Base-by-base conservation (phyloP, 2,113 vertebrate species). In the Scomber scombrus region DNA sequence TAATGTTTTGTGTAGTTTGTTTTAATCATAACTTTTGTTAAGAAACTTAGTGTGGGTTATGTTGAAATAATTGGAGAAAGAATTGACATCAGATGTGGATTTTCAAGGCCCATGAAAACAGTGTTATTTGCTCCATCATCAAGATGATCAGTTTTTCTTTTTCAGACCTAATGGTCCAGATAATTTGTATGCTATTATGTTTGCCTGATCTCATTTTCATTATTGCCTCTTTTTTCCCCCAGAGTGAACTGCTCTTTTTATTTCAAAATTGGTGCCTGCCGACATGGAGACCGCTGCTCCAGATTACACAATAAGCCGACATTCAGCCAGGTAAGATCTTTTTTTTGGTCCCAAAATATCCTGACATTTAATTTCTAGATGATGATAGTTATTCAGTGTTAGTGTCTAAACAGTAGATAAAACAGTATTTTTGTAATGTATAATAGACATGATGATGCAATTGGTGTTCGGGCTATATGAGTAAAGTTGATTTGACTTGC, bases 221-320 rank as follows among this genome's bases (percentile, higher is more conserved):
- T 82, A 83, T 92, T 81, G 71, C 79, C 19, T 95, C 16, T 81
- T 91, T 45, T 89, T 73, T n/a, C n/a, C 31, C 19, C 19, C 73
- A 99, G 97, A 92, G 97, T 99, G 93, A 99, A 99, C 93, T 99
- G 98, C 83, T 99, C 98, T 26, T 99, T 99, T 95, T 99, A 99
- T 95, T 99, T 99, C 95, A 99, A 99, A 97, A 99, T 99, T 23
- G 98, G 98, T 94, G 97, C 98, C 66, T 99, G 98, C 92, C 96
- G 97, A 90, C 98, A 98, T 97, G 97, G 98, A 84, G 98, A 99
- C 93, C 96, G 98, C 83, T 99, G 97, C 92, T 99, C 97, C 90
- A 95, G 98, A 78, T 96, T 99, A 93, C 98, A 99, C 94, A 99
- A 99, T 90, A 99, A 98, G 91, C 98, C 98, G 60, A 99, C 97